Evolutionary conservation across 1,140 invertebrate species (phyloP).

Genomic region (Drosophila auraria): DNA sequence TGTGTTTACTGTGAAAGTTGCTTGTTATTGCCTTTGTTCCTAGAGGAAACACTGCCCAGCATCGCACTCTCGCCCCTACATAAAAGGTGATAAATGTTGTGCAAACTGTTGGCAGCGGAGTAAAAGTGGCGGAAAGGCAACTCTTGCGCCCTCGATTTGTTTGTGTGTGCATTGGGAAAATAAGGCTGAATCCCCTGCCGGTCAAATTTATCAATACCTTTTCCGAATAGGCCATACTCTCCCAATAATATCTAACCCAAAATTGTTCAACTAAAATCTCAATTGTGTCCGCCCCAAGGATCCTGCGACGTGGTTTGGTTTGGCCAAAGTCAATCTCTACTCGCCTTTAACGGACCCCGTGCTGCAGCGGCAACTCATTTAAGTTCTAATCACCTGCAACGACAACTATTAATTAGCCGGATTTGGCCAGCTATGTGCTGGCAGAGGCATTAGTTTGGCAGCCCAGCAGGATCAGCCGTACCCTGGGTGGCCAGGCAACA

Average conservation of each 20-base stretch:
- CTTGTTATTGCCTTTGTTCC: conserved; percentile 37
- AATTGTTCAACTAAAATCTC: not conserved
- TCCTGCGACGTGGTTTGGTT: conserved; percentile 33
- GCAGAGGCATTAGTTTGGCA: conserved; percentile 69
- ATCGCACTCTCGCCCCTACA: conserved; percentile 4
- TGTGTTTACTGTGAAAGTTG: conserved; percentile 32
- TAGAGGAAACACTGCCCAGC: not conserved
- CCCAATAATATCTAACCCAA: not conserved
- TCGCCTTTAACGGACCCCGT: not conserved
- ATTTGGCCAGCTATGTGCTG: conserved; percentile 57
- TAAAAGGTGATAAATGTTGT: conserved; percentile 69
- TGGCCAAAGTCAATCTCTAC: conserved; percentile 1
- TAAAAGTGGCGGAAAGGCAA: not conserved
- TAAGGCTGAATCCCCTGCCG: too few relatives aligned
- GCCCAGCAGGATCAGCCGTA: conserved; percentile 13
- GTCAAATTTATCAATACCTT: not conserved
- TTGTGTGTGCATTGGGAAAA: not conserved
- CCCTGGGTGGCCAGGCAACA: conserved; percentile 31
- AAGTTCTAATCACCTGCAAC: conserved; percentile 78
- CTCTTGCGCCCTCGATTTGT: not conserved
- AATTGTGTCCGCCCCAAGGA: not conserved
- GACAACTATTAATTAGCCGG: conserved; percentile 72
- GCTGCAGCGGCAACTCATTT: conserved; percentile 64
- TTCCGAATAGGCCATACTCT: too few relatives aligned
- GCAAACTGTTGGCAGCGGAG: conserved; percentile 47